Base-by-base conservation (phyloP, 2,888 invertebrate species). In the Phytoseiulus persimilis region DNA sequence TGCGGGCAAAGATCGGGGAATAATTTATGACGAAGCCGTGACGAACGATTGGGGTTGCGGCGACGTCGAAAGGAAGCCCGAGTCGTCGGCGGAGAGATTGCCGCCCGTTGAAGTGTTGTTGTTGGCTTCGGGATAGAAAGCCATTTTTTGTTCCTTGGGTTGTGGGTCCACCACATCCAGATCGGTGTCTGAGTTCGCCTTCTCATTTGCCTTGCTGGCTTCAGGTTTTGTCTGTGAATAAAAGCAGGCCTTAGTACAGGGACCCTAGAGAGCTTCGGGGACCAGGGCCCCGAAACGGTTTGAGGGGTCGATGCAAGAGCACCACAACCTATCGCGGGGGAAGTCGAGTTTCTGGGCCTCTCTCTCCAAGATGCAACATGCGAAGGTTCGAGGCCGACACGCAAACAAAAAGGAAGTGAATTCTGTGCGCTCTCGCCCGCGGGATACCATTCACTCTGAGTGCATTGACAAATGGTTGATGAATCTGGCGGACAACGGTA, bases 141-240 rank as follows among this genome's bases (percentile, higher is more conserved):
- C n/a, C 33, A 31, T 33, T 31, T n/a, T 33, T 9, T n/a, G 87
- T 31, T 32, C 87, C 87, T 87, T 45, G 28, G 87, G 87, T n/a
- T 33, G 32, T 45, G 87, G 87, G 33, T 87, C 87, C 33, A 87
- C 87, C 87, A 45, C 87, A 87, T 87, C 87, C 39, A 87, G 87
- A 32, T 87, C 87, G n/a, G 87, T 87, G 33, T 87, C 87, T 33
- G 87, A 87, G 87, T 33, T 87, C 33, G 87, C 87, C 33, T 87
- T 87, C 33, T 87, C 87, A 9, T 87, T 33, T 1, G 87, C 87
- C 87, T 33, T 87, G 87, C 32, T 87, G 39, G n/a, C 9, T 31
- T 87, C 87, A 87, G 87, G 87, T 87, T 87, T 87, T 87, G 87
- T 87, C 87, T 87, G 87, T 33, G n/a, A 87, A 33, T n/a, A n/a